Conservation (phyloP, 2,888 invertebrate genomes). For the Leptopterna dolabrata region DNA sequence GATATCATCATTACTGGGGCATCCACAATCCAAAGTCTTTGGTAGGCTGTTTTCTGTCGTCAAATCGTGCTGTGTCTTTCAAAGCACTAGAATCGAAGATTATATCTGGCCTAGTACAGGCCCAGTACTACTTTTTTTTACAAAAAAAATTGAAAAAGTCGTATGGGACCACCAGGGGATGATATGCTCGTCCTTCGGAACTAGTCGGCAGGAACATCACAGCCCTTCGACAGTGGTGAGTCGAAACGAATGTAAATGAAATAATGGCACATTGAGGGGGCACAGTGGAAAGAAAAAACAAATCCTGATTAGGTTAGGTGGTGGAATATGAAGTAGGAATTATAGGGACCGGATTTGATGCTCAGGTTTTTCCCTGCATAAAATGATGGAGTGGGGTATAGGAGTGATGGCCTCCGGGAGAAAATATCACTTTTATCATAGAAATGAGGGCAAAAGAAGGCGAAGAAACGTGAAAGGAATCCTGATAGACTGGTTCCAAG, state of each 20-base stretch:
- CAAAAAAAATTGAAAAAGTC: too few species aligned
- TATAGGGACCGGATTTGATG: not conserved
- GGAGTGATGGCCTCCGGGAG: not conserved
- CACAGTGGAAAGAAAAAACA: not conserved
- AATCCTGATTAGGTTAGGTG: conserved; percentile 31
- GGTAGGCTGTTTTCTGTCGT: too few species aligned
- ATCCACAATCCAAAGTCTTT: too few species aligned
- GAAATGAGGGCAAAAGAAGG: conserved; percentile 16
- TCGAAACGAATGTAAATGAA: not conserved
- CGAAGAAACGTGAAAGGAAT: conserved; percentile 21
- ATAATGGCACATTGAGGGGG: not conserved
- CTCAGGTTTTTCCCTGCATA: conserved; percentile 4
- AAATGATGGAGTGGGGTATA: not conserved
- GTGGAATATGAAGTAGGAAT: conserved; percentile 41
- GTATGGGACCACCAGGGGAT: too few species aligned
- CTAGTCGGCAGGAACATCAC: not conserved
- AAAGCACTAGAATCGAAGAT: too few species aligned
- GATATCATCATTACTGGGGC: too few species aligned
- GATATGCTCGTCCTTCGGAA: not conserved
- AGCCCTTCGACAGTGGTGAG: not conserved
- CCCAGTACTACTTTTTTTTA: too few species aligned
- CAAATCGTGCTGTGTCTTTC: too few species aligned
- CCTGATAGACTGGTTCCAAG: not conserved
- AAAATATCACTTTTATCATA: conserved; percentile 39
- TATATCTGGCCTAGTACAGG: too few species aligned